Evolutionary conservation across 2,888 invertebrate species (phyloP), one percentile per base, ranked within the genome.

Genomic region (Hesperia comma): DNA sequence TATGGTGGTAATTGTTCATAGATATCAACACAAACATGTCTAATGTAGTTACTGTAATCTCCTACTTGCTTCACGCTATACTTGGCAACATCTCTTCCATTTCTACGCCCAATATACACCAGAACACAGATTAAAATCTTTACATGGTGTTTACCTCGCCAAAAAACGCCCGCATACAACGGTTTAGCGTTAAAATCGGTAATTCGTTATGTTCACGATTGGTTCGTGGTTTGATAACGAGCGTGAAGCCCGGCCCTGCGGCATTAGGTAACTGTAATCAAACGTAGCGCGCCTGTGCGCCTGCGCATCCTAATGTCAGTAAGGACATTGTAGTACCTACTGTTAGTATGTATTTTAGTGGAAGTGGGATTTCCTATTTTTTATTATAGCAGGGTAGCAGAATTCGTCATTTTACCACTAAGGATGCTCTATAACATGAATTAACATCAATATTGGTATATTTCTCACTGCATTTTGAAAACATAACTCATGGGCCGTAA

Each of bases 271-370:
- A 41, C 51, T 62, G 64, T 56, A 70, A 63, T 68, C 68, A 55
- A 54, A 51, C 57, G 61, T 62, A 33, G 68, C 61, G 68, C 63
- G 60, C 15, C 55, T 60, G 58, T 69, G 72, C 71, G 73, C 67
- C 61, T 63, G 72, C 69, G 72, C 74, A 75, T 74, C 70, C 69
- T 71, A 74, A 75, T 75, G 51, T 40, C 43, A 6, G 7, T 7
- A 43, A 64, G 19, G 6, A 51, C 26, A 8, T 37, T 10, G 37
- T 37, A n/a, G n/a, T n/a, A n/a, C n/a, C n/a, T n/a, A 37, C 10
- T 51, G 17, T 17, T 26, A 57, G 15, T 32, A 32, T 53, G 12
- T 7, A 17, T 40, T 64, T 56, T 57, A 26, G 15, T 26, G n/a
- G 17, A 1, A 0, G 12, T 0, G 43, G 54, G 54, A 54, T 32